These are phyloP conservation scores for Brachyhypopomus gauderio DNA, from an alignment of 2,113 vertebrate species.

Conservation along the genomic window DNA sequence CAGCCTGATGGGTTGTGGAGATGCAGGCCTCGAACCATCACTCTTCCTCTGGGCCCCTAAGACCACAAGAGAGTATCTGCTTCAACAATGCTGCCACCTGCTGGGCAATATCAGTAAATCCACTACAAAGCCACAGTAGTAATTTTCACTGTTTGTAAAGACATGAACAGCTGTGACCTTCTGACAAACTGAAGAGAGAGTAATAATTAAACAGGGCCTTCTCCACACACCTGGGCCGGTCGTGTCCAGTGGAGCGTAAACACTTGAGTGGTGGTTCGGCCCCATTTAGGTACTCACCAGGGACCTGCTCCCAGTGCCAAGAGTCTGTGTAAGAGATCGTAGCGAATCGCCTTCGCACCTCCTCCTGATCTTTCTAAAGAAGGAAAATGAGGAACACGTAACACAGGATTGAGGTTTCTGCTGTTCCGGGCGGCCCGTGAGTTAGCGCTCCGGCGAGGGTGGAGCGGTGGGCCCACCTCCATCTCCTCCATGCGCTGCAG, in stretches of 20 bases:
- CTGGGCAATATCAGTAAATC: conserved; percentile 30
- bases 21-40: conserved; percentile 62
- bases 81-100: conserved; percentile 62
- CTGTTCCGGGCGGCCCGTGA: neutral
- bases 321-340: conserved; percentile 82
- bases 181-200: neutral
- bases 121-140: neutral
- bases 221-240: neutral
- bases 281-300: conserved; percentile 66
- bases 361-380: conserved; percentile 83
- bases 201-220: neutral
- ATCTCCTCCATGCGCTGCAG: conserved; percentile 94
- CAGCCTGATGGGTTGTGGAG: conserved; percentile 82
- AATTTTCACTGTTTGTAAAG: too few relatives aligned
- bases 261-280: neutral
- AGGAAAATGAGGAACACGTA: neutral
- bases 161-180: neutral
- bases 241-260: neutral
- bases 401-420: neutral
- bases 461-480: conserved; percentile 78
- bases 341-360: conserved; percentile 82
- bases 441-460: neutral
- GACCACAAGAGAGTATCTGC: conserved; percentile 6
- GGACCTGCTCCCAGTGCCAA: conserved; percentile 68
- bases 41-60: conserved; percentile 57